A percentile compares a stretch with the other conserved stretches of the same genome.
Evolutionary conservation across 2,113 vertebrate species (phyloP).

Genomic region (Arothron firmamentum): DNA sequence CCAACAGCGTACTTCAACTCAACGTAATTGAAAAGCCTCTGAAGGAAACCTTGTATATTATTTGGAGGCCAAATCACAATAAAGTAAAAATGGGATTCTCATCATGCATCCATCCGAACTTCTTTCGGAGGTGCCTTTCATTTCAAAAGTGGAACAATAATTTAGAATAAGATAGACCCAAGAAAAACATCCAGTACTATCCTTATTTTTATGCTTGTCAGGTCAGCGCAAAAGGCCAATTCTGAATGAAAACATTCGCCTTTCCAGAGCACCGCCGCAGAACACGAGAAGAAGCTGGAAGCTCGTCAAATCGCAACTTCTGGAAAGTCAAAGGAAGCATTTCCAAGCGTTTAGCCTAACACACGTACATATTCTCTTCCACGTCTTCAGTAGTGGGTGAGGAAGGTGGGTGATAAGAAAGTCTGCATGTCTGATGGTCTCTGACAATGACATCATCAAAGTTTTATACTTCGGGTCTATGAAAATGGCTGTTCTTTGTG

Average conservation of each 20-base stretch:
- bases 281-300: conserved; percentile 41
- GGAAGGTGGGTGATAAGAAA: conserved; percentile 5
- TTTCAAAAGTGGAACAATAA: conserved; percentile 27
- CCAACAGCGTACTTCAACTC: conserved; percentile 15
- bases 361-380: conserved; percentile 26
- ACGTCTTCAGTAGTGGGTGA: conserved; percentile 13
- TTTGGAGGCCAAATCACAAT: conserved; percentile 26
- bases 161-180: conserved; percentile 23
- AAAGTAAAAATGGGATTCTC: conserved; percentile 27
- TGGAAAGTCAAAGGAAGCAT: conserved; percentile 30
- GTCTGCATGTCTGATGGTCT: conserved; percentile 4
- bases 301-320: conserved; percentile 47
- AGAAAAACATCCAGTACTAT: conserved; percentile 22
- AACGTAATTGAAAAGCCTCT: conserved; percentile 11
- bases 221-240: conserved; percentile 21
- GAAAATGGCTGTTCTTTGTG: not conserved
- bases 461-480: too few species aligned
- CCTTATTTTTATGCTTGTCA: conserved; percentile 45
- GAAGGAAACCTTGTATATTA: conserved; percentile 27
- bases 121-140: conserved; percentile 32
- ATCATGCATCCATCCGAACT: conserved; percentile 2
- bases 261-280: conserved; percentile 17
- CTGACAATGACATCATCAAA: not conserved
- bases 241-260: conserved; percentile 45
- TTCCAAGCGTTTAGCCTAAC: conserved; percentile 41